phyloP scores from a whole-genome alignment of 1,140 invertebrate species.

The Mamestra configurata region DNA sequence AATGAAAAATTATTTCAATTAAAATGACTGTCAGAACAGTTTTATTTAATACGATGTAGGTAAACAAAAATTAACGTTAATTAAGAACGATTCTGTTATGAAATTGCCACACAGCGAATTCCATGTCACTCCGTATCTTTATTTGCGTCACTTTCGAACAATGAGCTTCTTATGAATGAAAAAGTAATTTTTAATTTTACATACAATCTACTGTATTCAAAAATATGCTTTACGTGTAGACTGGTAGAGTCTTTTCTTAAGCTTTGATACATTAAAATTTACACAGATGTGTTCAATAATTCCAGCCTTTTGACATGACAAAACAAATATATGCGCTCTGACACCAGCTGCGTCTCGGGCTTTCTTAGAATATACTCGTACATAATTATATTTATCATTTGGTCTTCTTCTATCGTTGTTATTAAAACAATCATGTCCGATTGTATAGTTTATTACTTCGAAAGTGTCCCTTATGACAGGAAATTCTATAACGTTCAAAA shows the following conservation, averaged over 20 bases:
- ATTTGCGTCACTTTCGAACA: constrained; percentile 34
- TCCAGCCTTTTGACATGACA: constrained; percentile 43
- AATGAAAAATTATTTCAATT: not conserved
- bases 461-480: not conserved
- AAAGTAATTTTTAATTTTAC: constrained; percentile 36
- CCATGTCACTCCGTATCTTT: constrained; percentile 20
- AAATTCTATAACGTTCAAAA: not conserved
- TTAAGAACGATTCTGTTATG: constrained; percentile 11
- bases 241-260: constrained; percentile 11
- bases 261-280: constrained; percentile 4
- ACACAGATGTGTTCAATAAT: constrained; percentile 51
- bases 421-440: constrained; percentile 31
- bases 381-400: constrained; percentile 24
- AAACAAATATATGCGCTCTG: constrained; percentile 37
- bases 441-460: constrained; percentile 8
- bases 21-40: not conserved
- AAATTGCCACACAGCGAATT: constrained; percentile 6
- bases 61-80: constrained; percentile 29
- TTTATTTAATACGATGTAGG: not conserved
- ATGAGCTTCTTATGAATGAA: constrained; percentile 24
- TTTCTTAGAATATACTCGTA: constrained; percentile 43
- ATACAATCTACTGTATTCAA: not conserved
- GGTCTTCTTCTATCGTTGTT: constrained; percentile 2
- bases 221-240: not conserved
- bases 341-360: constrained; percentile 38